Evolutionary conservation across 2,888 invertebrate genomes (phyloP).

Genomic region (Pammene fasciana): DNA sequence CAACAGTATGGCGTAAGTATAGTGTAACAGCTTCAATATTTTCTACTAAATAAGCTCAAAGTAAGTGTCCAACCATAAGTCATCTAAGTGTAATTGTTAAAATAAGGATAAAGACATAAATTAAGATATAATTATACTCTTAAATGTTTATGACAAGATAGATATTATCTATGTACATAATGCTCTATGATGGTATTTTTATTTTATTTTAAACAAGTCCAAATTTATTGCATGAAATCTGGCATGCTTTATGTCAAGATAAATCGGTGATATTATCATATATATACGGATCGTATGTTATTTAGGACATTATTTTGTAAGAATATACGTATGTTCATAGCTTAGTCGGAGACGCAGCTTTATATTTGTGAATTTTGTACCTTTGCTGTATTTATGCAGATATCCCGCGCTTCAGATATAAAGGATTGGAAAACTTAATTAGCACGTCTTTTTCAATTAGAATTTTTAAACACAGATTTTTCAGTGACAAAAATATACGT

Average conservation of each 20-base stretch:
- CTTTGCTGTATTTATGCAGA: conserved; percentile 26
- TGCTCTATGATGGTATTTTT: conserved; percentile 49
- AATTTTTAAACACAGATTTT: no score
- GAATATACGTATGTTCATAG: conserved; percentile 34
- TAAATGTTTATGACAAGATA: conserved; percentile 70
- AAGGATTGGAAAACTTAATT: no score
- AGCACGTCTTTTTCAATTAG: background rate
- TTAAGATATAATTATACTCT: conserved; percentile 68
- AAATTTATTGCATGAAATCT: conserved; percentile 31
- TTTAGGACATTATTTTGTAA: conserved; percentile 33
- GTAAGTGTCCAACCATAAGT: conserved; percentile 71
- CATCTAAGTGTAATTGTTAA: conserved; percentile 49
- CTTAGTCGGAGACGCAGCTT: conserved; percentile 33
- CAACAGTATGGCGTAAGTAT: conserved; percentile 4
- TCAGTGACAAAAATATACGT: no score
- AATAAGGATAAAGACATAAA: conserved; percentile 71
- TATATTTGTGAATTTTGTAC: conserved; percentile 34
- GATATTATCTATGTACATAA: conserved; percentile 75
- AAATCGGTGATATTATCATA: conserved; percentile 42
- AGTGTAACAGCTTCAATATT: conserved; percentile 16
- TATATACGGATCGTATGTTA: conserved; percentile 39
- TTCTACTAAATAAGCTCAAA: conserved; percentile 69
- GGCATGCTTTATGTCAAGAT: conserved; percentile 37
- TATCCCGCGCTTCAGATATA: no score
- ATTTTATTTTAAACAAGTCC: conserved; percentile 44